A percentile compares a stretch with the other conserved stretches of the same genome.
These are phyloP conservation scores for Otus scops DNA, from an alignment of 2,797 vertebrate species.

Conservation along the genomic window DNA sequence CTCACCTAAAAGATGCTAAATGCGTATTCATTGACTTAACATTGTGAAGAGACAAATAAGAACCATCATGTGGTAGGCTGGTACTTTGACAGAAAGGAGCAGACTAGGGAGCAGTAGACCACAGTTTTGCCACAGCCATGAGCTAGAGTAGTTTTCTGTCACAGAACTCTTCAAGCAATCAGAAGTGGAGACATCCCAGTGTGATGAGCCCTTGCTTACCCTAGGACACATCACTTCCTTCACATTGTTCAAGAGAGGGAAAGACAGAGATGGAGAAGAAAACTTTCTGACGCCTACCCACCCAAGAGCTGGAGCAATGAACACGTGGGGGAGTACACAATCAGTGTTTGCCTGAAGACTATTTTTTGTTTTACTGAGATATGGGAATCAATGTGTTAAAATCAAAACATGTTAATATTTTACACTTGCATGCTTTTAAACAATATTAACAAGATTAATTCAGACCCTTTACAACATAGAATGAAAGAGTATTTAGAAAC, in stretches of 20 bases:
- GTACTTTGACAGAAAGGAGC: neutral
- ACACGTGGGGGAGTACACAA: neutral
- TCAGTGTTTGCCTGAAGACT: neutral
- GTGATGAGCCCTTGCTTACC: neutral
- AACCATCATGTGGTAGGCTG: neutral
- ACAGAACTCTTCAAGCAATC: neutral
- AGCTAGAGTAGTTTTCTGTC: neutral
- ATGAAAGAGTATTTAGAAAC: slow-evolving; percentile 3
- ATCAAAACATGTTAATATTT: neutral
- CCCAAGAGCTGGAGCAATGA: neutral
- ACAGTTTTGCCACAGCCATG: neutral
- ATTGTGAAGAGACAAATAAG: neutral
- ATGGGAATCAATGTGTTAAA: neutral
- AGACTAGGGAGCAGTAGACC: neutral
- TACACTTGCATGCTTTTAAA: slow-evolving; percentile 1
- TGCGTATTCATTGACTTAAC: neutral
- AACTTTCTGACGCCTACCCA: neutral
- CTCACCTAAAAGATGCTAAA: neutral
- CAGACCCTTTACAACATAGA: neutral
- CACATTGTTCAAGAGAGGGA: neutral
- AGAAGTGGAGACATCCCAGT: neutral
- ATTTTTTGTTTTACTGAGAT: neutral
- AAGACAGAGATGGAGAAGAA: neutral
- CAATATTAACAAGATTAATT: slow-evolving; percentile 9
- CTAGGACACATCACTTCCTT: neutral